Base-by-base conservation (phyloP, 1,140 invertebrate genomes). In the Aethina tumida region DNA sequence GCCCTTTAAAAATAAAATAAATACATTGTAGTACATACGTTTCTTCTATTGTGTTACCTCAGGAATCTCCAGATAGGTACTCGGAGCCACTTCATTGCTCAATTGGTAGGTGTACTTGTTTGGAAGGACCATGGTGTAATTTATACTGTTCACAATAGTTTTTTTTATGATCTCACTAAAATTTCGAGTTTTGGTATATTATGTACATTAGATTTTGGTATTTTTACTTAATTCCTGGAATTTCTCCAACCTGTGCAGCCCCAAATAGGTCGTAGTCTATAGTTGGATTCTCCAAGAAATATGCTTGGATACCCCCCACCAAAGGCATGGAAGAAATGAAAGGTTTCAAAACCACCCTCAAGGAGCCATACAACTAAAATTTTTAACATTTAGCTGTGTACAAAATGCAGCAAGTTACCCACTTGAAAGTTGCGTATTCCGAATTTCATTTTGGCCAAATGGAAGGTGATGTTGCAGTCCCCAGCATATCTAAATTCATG, bases 191-290 rank as follows among this genome's bases (percentile, higher is more conserved):
- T 22, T 25, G 17, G 27, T 13, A 37, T 29, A 14, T 25, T 24
- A 55, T 64, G 86, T 84, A 75, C 8, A 20, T 86, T 32, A 95
- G 71, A 16, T 24, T 24, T 6, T 10, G 24, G 22, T 27, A 41
- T 24, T 42, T 35, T n/a, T n/a, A 47, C 39, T 35, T 49, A 2
- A 49, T 32, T 6, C 88, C 88, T 9, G 91, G 92, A 67, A 96
- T 81, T 60, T 95, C 91, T 27, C 50, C 34, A 35, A 53, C 25
- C n/a, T 41, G 34, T 7, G 84, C 89, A 1, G 87, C 70, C 26
- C 90, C 88, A 35, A 93, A 87, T 35, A 97, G 66, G 67, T 94
- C 92, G 59, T 94, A 97, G 64, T 96, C 89, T 46, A 97, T 81
- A 37, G 82, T 79, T 1, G 93, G 93, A 56, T 84, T 87, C 60